Base-by-base conservation (phyloP, 2,888 invertebrate species). In the Suillia variegata region DNA sequence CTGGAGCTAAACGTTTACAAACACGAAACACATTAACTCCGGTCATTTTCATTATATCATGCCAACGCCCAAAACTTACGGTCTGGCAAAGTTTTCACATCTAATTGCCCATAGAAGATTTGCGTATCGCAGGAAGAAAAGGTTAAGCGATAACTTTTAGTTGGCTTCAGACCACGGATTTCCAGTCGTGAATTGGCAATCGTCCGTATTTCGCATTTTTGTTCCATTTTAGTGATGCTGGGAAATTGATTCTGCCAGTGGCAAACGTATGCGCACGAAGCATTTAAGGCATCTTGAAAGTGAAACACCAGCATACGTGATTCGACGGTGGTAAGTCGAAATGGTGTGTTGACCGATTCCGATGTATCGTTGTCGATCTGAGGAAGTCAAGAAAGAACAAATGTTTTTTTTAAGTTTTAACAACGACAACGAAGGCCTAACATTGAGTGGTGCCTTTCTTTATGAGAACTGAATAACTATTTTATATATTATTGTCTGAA, bases 331-430 rank as follows among this genome's bases (percentile, higher is more conserved):
- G 69, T 69, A 26, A 80, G 59, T 18, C 71, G 75, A 61, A 80
- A 80, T 1, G 75, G 75, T 63, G 75, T 71, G 22, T 73, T 75
- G 13, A 74, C 67, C 6, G 70, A 66, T 51, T 78, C 79, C n/a
- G 74, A 72, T 1, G 80, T 80, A 47, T 76, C 76, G 21, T 80
- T 80, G 62, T 80, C 78, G 50, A 80, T 78, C 80, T 80, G 54
- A 18, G 58, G 31, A 31, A 31, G 12, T 31, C 12, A 33, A n/a
- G 45, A 54, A 21, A 56, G 4, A 13, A n/a, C 38, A 34, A 20
- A 4, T 1, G 31, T 42, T n/a, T n/a, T n/a, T n/a, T n/a, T n/a
- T n/a, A n/a, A n/a, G n/a, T n/a, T 15, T 4, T 17, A 47, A 17
- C 12, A 1, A 22, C 2, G 10, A 13, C 10, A 17, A 10, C 1